Evolutionary conservation across 2,113 vertebrate genomes (phyloP).

Genomic region (Rhinoderma darwinii): DNA sequence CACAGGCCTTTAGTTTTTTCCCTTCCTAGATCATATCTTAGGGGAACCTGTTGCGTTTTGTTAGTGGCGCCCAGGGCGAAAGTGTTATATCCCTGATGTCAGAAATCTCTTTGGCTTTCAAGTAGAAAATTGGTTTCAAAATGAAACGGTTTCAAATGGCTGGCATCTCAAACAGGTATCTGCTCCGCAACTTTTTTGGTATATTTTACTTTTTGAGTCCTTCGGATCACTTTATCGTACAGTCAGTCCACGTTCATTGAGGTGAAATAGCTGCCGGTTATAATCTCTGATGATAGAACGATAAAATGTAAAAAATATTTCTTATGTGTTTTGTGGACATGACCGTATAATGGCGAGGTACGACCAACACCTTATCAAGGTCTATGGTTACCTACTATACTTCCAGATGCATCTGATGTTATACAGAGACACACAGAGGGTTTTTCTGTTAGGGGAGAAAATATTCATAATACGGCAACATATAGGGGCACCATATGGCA

Average conservation of each 20-base stretch:
- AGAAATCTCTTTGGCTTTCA: conserved; percentile 23
- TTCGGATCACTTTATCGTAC: not conserved
- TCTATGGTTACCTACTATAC: too few species aligned
- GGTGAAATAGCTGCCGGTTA: not conserved
- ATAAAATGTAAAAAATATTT: not conserved
- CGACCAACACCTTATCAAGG: too few species aligned
- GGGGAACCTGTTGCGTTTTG: conserved; percentile 36
- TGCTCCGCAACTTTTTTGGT: not conserved
- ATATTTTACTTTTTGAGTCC: not conserved
- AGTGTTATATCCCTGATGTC: conserved; percentile 16
- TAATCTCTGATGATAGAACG: not conserved
- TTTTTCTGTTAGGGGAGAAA: too few species aligned
- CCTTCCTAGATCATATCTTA: conserved; percentile 21
- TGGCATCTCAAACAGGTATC: not conserved
- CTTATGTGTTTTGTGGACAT: too few species aligned
- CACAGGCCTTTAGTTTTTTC: conserved; percentile 31
- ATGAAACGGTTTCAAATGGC: conserved; percentile 33
- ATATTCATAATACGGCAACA: too few species aligned
- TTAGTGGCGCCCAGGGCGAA: conserved; percentile 30
- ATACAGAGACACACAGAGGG: too few species aligned
- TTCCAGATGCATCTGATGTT: too few species aligned
- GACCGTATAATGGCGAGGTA: too few species aligned
- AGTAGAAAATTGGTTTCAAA: conserved; percentile 44
- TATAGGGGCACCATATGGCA: too few species aligned
- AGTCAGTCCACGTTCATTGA: not conserved